phyloP scores from a whole-genome alignment of 1,140 invertebrate genomes.

The Aphidius ervi region DNA sequence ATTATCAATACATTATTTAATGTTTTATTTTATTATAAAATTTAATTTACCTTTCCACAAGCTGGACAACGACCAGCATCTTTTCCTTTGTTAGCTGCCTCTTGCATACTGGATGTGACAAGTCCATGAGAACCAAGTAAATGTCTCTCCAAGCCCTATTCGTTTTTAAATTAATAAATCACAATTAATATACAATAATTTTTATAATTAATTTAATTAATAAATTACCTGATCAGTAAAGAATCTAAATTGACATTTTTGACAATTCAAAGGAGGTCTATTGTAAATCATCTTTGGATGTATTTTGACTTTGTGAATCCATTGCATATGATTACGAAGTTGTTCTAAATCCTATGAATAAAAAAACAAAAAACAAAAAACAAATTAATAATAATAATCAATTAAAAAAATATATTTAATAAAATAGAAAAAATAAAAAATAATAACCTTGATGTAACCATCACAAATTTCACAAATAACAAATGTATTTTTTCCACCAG shows the following conservation, averaged over 20 bases:
- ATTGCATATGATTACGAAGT: slow-evolving; percentile 90
- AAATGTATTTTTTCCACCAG: slow-evolving; percentile 70
- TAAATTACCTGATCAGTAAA: slow-evolving; percentile 64
- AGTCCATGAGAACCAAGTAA: slow-evolving; percentile 88
- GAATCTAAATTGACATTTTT: slow-evolving; percentile 89
- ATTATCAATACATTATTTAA: not conserved
- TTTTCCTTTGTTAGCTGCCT: slow-evolving; percentile 90
- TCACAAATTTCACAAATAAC: slow-evolving; percentile 95
- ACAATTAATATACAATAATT: slow-evolving; percentile 21
- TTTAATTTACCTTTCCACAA: slow-evolving; percentile 74
- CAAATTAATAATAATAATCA: slow-evolving; percentile 15
- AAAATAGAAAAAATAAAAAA: slow-evolving; percentile 8
- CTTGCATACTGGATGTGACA: slow-evolving; percentile 93
- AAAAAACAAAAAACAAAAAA: slow-evolving; percentile 8
- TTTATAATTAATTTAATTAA: not conserved
- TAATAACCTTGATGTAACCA: slow-evolving; percentile 78
- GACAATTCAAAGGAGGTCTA: slow-evolving; percentile 88
- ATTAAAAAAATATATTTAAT: not conserved
- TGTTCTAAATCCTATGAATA: slow-evolving; percentile 74
- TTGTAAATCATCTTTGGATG: slow-evolving; percentile 96
- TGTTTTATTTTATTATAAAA: not conserved
- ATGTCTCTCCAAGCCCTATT: slow-evolving; percentile 84
- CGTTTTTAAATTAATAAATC: too few relatives aligned
- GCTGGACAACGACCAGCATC: slow-evolving; percentile 90
- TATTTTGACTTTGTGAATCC: slow-evolving; percentile 95